A percentile compares a stretch with the other conserved stretches of the same genome.
phyloP scores from a whole-genome alignment of 35 echinoderm and acorn worm genomes.

The Holothuria glaberrima region DNA sequence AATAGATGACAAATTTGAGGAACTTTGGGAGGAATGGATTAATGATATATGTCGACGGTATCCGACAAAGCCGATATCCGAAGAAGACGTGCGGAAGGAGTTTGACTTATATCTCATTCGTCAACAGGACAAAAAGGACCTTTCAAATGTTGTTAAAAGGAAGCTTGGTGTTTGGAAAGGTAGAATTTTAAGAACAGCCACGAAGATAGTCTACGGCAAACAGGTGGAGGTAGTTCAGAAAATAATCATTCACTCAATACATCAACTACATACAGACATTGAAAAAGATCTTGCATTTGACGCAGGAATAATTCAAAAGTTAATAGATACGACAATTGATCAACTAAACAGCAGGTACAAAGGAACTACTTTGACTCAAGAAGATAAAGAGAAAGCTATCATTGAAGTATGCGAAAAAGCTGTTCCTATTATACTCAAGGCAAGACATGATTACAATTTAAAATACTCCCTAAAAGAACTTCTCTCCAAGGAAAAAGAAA shows the following conservation, averaged over 20 bases:
- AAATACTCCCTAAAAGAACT: conserved; percentile 1
- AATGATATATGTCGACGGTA: background rate
- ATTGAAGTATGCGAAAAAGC: conserved; percentile 16
- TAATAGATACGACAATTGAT: background rate
- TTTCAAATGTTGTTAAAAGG: too few relatives aligned
- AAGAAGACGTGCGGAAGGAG: conserved; percentile 19
- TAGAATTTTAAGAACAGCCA: background rate
- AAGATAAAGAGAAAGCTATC: background rate
- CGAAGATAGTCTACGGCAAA: background rate
- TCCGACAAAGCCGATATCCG: background rate
- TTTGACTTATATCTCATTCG: background rate
- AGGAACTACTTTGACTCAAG: background rate
- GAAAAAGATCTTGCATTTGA: conserved; percentile 31
- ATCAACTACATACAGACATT: background rate
- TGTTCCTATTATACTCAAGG: conserved; percentile 23
- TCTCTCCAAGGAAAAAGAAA: conserved; percentile 30
- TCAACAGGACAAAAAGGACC: background rate
- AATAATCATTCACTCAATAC: background rate
- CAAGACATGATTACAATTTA: conserved; percentile 3
- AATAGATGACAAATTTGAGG: background rate
- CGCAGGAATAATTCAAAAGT: conserved; percentile 14
- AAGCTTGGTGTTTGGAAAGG: background rate
- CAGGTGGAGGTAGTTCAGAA: background rate
- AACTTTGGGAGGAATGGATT: conserved; percentile 18
- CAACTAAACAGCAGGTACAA: background rate